A percentile compares a stretch with the other conserved stretches of the same genome.
These are phyloP conservation scores for Mizuhopecten yessoensis DNA, from an alignment of 1,140 invertebrate species.

Conservation along the genomic window DNA sequence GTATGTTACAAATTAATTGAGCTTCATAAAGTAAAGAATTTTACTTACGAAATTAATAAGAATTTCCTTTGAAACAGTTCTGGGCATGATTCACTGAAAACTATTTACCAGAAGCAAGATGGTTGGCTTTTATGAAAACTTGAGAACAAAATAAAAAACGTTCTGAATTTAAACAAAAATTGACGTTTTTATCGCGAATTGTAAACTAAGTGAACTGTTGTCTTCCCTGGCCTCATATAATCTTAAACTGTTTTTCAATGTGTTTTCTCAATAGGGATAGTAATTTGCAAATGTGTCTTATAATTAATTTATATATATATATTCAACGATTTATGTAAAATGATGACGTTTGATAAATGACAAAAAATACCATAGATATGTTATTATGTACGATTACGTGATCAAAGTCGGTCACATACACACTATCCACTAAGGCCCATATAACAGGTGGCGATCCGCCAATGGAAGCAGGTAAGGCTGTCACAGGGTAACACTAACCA, in stretches of 20 bases:
- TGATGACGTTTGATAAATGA: no score
- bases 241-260: no score
- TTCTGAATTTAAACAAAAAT: no score
- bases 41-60: background rate
- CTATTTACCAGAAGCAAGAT: background rate
- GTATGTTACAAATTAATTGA: background rate
- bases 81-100: background rate
- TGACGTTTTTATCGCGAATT: no score
- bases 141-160: no score
- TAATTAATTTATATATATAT: no score
- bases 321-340: no score
- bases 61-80: background rate
- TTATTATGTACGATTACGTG: background rate
- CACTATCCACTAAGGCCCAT: background rate
- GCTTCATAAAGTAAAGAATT: background rate
- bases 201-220: no score
- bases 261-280: no score
- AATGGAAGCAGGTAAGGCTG: conserved; percentile 31
- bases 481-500: conserved; percentile 1
- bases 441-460: background rate
- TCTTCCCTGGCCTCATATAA: no score
- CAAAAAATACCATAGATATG: background rate
- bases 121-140: background rate
- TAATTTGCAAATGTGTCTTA: no score
- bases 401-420: background rate